phyloP scores from a whole-genome alignment of 2,888 invertebrate genomes.

The Tanytarsus gracilentus region DNA sequence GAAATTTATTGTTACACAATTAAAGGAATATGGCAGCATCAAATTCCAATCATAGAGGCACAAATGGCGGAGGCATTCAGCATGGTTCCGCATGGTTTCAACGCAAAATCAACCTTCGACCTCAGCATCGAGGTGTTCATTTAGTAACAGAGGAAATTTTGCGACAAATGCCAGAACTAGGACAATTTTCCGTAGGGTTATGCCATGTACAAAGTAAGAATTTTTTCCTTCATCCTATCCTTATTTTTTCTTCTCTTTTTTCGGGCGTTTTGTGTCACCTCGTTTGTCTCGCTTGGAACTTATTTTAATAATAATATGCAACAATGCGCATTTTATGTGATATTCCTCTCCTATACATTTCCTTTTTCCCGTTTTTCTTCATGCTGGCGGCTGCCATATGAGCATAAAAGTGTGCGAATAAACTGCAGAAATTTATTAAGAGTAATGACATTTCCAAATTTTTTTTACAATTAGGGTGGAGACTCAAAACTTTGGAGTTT shows the following conservation, averaged over 20 bases:
- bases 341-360: background rate
- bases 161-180: constrained; percentile 86
- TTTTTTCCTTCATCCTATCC: background rate
- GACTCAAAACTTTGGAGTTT: too few species aligned
- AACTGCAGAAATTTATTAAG: too few species aligned
- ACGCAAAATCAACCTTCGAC: constrained; percentile 90
- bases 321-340: background rate
- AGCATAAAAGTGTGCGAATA: too few species aligned
- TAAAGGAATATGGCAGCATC: constrained; percentile 36
- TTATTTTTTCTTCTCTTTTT: background rate
- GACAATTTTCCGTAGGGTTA: constrained; percentile 89
- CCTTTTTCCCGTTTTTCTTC: background rate
- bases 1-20: background rate
- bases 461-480: too few species aligned
- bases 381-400: background rate
- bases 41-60: constrained; percentile 58
- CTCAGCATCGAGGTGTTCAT: constrained; percentile 94
- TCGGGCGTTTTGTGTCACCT: background rate
- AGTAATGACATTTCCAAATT: too few species aligned
- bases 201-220: constrained; percentile 95
- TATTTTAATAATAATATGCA: background rate
- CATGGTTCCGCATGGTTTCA: constrained; percentile 98
- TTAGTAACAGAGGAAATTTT: constrained; percentile 94
- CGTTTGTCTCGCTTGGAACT: background rate
- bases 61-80: constrained; percentile 80